Evolutionary conservation across 2,113 vertebrate species (phyloP).

Genomic region (Dermatemys mawii): DNA sequence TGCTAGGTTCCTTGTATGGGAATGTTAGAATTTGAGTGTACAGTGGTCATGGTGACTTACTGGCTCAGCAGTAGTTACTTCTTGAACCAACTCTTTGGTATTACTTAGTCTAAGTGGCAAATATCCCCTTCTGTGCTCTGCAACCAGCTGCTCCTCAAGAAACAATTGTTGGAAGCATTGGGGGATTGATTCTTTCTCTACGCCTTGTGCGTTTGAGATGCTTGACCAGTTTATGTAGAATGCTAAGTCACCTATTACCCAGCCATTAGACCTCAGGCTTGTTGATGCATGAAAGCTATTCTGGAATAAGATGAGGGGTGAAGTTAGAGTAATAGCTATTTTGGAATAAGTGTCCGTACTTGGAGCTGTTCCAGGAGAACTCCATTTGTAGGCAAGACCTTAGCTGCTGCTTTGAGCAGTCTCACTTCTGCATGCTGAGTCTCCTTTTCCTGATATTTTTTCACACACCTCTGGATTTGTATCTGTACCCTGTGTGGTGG

Average conservation of each 20-base stretch:
- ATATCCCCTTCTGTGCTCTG: background rate
- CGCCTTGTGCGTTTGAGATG: background rate
- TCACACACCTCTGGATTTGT: background rate
- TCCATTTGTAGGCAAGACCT: background rate
- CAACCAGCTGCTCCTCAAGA: background rate
- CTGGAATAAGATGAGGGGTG: background rate
- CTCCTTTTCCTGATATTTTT: background rate
- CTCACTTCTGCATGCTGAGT: background rate
- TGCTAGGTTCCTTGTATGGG: background rate
- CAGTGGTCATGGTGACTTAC: background rate
- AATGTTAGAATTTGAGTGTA: background rate
- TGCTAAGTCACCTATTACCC: background rate
- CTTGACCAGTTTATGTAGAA: background rate
- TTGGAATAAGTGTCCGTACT: background rate
- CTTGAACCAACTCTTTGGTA: background rate
- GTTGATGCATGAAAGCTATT: fast-evolving
- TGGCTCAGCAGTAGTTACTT: background rate
- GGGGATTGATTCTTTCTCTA: background rate
- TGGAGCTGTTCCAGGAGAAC: background rate
- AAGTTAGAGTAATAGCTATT: background rate
- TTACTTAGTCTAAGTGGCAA: background rate
- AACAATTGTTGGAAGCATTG: background rate
- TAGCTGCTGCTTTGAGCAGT: background rate
- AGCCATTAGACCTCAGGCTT: background rate
- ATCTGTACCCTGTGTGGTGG: background rate